These are phyloP conservation scores for Diploscapter pachys DNA, from an alignment of 1,140 invertebrate genomes.

Conservation along the genomic window DNA sequence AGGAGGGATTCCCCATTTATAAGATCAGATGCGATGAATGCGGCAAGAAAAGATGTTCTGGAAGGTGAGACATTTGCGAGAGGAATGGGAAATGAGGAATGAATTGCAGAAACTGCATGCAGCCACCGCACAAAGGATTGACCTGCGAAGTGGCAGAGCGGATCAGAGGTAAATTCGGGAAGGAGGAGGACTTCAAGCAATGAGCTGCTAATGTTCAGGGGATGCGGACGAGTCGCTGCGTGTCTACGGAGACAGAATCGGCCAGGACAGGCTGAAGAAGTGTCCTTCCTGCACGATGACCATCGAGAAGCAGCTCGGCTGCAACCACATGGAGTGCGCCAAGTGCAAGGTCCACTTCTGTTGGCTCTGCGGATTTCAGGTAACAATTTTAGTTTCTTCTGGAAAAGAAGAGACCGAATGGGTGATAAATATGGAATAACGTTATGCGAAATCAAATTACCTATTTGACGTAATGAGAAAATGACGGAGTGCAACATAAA, in stretches of 20 bases:
- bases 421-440: too few species aligned
- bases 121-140: background rate
- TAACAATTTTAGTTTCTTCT: background rate
- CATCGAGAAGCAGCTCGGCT: conserved; percentile 16
- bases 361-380: conserved; percentile 12
- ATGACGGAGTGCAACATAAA: too few species aligned
- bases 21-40: background rate
- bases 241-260: background rate
- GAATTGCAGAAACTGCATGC: background rate
- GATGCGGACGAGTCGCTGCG: background rate
- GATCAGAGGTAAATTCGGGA: background rate
- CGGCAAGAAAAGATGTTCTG: background rate
- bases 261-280: conserved; percentile 7
- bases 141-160: background rate
- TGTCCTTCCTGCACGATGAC: background rate
- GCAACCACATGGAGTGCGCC: conserved; percentile 16
- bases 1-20: background rate
- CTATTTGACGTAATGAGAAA: too few species aligned
- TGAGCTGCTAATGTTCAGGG: background rate
- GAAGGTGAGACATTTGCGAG: background rate
- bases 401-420: too few species aligned
- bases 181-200: background rate
- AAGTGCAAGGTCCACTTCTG: conserved; percentile 16
- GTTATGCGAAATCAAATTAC: too few species aligned
- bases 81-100: too few species aligned